These are phyloP conservation scores for Cetoscarus ocellatus DNA, from an alignment of 2,797 vertebrate species.

Conservation along the genomic window DNA sequence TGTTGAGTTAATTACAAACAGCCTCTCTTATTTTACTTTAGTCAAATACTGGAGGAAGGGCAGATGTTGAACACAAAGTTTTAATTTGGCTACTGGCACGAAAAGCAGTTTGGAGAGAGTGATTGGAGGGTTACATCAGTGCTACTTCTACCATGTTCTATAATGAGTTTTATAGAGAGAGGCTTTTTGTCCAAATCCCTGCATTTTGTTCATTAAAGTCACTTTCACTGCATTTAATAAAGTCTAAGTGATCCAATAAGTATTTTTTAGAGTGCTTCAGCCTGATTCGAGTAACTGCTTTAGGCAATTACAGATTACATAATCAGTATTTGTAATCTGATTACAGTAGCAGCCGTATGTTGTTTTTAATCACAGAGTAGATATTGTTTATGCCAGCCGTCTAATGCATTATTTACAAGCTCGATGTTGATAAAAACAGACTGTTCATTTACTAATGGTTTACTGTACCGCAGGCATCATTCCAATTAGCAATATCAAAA, in stretches of 20 bases:
- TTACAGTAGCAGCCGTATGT: conserved; percentile 62
- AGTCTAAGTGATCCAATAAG: conserved; percentile 5
- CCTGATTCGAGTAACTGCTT: conserved; percentile 29
- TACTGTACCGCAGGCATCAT: conserved; percentile 92
- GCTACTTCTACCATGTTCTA: conserved; percentile 89
- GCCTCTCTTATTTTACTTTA: conserved; percentile 63
- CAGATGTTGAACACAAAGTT: conserved; percentile 70
- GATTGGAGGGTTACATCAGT: conserved; percentile 87
- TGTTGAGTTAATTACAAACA: conserved; percentile 84
- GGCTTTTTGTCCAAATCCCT: conserved; percentile 83
- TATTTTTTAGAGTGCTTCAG: conserved; percentile 1
- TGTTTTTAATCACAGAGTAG: conserved; percentile 79
- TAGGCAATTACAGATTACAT: conserved; percentile 52
- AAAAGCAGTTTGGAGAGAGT: conserved; percentile 90
- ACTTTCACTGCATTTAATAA: not conserved
- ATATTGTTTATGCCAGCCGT: conserved; percentile 90
- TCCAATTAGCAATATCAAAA: conserved; percentile 93
- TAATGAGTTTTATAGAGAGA: conserved; percentile 80
- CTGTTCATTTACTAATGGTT: conserved; percentile 99
- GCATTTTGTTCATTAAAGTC: conserved; percentile 39
- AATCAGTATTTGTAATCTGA: conserved; percentile 69
- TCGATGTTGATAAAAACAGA: conserved; percentile 97
- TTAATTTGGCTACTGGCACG: conserved; percentile 88
- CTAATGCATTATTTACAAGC: conserved; percentile 99
- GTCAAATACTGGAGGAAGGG: conserved; percentile 68